phyloP scores from a whole-genome alignment of 2,797 vertebrate genomes.

The Neomorphus geoffroyi region DNA sequence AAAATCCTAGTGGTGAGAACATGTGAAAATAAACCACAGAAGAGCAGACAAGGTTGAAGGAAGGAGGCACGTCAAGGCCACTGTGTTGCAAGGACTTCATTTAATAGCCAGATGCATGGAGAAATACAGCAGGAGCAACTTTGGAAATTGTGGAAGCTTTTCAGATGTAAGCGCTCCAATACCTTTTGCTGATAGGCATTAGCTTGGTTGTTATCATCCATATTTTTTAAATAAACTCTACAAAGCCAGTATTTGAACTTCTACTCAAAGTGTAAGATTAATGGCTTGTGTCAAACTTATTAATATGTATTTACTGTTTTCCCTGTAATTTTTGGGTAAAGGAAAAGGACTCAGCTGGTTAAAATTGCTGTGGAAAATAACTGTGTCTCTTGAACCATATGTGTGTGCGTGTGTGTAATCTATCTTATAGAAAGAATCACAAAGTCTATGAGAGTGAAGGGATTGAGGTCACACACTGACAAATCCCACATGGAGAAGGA shows the following conservation, averaged over 20 bases:
- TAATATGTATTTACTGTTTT: background rate
- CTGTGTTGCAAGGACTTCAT: background rate
- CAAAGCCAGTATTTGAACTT: background rate
- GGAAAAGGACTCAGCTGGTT: background rate
- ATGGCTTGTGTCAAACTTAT: background rate
- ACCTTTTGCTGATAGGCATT: background rate
- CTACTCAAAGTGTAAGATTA: background rate
- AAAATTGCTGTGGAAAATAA: slow-evolving; percentile 18
- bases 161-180: background rate
- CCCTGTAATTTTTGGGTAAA: background rate
- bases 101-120: background rate
- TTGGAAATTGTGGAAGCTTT: background rate
- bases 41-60: background rate
- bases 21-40: background rate
- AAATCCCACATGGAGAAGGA: background rate
- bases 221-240: background rate
- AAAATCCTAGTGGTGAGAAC: background rate
- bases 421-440: background rate
- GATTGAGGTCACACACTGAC: slow-evolving; percentile 23
- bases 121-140: background rate
- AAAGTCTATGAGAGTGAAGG: background rate
- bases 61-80: background rate
- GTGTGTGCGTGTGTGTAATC: background rate
- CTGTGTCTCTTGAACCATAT: background rate
- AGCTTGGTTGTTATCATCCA: background rate